phyloP scores from a whole-genome alignment of 2,113 vertebrate genomes.

The Oncorhynchus gorbuscha region DNA sequence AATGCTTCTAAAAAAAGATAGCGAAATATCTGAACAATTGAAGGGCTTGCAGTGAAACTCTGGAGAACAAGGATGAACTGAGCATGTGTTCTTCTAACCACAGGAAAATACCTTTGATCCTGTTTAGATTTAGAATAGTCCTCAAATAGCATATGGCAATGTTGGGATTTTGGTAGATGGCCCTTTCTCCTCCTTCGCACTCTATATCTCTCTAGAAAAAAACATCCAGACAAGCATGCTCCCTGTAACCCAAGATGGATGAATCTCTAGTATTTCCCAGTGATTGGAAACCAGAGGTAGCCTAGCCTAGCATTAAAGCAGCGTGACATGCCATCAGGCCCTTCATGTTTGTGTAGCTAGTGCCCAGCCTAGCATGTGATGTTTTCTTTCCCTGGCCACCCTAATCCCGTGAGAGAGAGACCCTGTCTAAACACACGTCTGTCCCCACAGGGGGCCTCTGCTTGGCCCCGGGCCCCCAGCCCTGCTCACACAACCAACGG shows the following conservation, averaged over 20 bases:
- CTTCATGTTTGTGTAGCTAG: conserved; percentile 66
- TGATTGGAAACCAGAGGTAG: conserved; percentile 20
- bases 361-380: conserved; percentile 60
- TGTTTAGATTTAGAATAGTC: neutral
- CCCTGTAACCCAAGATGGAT: neutral
- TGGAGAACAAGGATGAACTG: neutral
- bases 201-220: neutral
- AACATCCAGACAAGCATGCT: neutral
- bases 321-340: conserved; percentile 33
- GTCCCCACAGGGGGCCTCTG: conserved; percentile 41
- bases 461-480: neutral
- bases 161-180: neutral
- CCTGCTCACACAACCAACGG: conserved; percentile 30
- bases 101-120: neutral
- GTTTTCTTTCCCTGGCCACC: conserved; percentile 70
- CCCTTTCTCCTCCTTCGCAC: neutral
- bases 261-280: neutral
- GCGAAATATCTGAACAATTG: neutral
- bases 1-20: conserved; percentile 6
- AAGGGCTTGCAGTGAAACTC: neutral
- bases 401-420: conserved; percentile 70
- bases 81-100: neutral
- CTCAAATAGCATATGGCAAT: no score
- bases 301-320: neutral
- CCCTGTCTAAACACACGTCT: conserved; percentile 68